Percentiles rank a stretch among this genome's conserved stretches.
Evolutionary conservation across 2,113 vertebrate genomes (phyloP).

Genomic region (Vulpes vulpes): DNA sequence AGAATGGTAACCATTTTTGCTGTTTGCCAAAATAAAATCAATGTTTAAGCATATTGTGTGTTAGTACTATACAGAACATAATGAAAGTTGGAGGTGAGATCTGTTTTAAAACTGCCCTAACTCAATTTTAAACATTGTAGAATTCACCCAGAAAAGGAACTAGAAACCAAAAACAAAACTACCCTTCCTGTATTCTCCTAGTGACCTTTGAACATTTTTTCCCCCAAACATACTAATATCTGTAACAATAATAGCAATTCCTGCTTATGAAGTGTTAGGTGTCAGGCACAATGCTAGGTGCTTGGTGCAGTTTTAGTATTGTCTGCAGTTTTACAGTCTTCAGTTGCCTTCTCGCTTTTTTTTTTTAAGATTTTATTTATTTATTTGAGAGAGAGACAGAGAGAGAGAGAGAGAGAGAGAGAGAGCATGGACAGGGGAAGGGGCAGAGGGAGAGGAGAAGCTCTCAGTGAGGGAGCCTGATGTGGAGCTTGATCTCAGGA

Average conservation of each 20-base stretch:
- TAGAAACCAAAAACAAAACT: slow-evolving; percentile 20
- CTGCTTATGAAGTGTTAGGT: neutral
- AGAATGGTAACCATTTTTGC: neutral
- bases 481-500: neutral
- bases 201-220: neutral
- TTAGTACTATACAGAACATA: neutral
- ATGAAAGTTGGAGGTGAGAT: neutral
- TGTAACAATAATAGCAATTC: neutral
- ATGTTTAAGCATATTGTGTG: neutral
- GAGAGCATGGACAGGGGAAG: neutral
- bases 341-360: neutral
- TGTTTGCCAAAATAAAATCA: neutral
- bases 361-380: neutral
- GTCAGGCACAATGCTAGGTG: neutral
- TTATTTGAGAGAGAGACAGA: neutral
- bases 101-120: slow-evolving; percentile 23
- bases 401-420: neutral
- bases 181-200: neutral
- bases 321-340: neutral
- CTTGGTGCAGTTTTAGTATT: neutral
- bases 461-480: neutral
- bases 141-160: neutral
- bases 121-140: slow-evolving; percentile 1
- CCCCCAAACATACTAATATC: neutral
- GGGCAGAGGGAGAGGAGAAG: neutral